These are phyloP conservation scores for Oryctes rhinoceros DNA, from an alignment of 1,140 invertebrate species.

Conservation along the genomic window DNA sequence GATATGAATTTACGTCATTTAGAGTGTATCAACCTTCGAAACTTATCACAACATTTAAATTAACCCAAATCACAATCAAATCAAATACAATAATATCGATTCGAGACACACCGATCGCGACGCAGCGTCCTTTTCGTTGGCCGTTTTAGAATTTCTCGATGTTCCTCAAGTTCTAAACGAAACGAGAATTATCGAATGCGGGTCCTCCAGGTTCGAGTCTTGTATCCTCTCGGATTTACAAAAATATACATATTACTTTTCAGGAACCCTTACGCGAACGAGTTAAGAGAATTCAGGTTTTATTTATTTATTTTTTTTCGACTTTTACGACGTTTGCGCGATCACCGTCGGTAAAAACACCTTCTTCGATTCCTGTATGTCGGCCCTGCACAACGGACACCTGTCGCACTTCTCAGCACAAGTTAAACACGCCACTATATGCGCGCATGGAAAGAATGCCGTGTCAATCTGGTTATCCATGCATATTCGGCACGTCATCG, in stretches of 20 bases:
- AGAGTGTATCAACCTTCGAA: background rate
- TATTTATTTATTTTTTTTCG: constrained; percentile 53
- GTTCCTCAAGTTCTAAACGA: background rate
- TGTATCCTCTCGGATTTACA: constrained; percentile 29
- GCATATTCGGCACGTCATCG: constrained; percentile 82
- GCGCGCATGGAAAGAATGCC: constrained; percentile 83
- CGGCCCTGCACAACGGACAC: constrained; percentile 80
- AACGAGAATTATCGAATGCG: background rate
- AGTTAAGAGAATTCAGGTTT: background rate
- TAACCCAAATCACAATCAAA: constrained; percentile 9
- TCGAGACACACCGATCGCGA: constrained; percentile 13
- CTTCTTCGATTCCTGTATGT: constrained; percentile 76
- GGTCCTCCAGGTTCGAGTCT: background rate
- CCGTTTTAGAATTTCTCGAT: background rate
- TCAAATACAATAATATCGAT: constrained; percentile 20
- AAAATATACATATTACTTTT: constrained; percentile 28
- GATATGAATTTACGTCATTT: too few species aligned
- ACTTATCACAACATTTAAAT: constrained; percentile 16
- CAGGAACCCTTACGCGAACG: background rate
- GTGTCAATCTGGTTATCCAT: constrained; percentile 83
- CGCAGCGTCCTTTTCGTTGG: background rate
- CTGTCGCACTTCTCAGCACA: constrained; percentile 77
- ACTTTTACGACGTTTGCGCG: constrained; percentile 59
- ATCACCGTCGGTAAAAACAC: constrained; percentile 70
- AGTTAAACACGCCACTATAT: constrained; percentile 78